Percentiles rank a stretch among this genome's conserved stretches.
Evolutionary conservation across 30 jellyfish, hydroid and myxozoan species (phyloP).

Genomic region (Aurelia coerulea): DNA sequence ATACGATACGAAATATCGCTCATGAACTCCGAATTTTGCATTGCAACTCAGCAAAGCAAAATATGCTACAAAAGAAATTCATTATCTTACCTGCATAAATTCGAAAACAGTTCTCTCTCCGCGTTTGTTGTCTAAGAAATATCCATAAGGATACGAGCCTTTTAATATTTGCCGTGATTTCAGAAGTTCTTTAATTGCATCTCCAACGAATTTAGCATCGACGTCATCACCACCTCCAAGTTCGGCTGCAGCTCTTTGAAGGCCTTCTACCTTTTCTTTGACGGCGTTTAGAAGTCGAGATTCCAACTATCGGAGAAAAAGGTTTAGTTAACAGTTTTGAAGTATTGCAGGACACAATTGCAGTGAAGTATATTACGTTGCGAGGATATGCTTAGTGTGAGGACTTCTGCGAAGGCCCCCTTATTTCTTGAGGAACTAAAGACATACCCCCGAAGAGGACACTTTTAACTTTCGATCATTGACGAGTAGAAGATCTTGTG

Average conservation of each 20-base stretch:
- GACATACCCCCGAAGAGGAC: too few species aligned
- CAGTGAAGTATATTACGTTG: too few species aligned
- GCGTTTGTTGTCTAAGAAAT: constrained; percentile 44
- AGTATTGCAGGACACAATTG: neutral
- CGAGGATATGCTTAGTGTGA: too few species aligned
- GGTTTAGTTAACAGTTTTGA: neutral
- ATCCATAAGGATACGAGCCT: constrained; percentile 83
- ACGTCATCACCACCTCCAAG: constrained; percentile 40
- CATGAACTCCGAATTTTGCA: too few species aligned
- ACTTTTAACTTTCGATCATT: too few species aligned
- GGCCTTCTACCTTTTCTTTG: constrained; percentile 60
- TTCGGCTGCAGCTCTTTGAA: constrained; percentile 50
- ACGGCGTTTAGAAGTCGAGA: constrained; percentile 55
- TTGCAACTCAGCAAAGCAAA: neutral
- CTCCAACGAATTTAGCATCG: constrained; percentile 55
- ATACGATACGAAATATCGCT: too few species aligned
- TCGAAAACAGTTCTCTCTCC: constrained; percentile 70
- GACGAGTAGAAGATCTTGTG: too few species aligned
- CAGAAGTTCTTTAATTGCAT: constrained; percentile 64
- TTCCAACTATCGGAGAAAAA: constrained; percentile 34
- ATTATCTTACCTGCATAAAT: constrained; percentile 70
- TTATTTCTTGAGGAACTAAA: too few species aligned
- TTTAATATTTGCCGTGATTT: constrained; percentile 66
- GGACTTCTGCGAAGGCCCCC: too few species aligned
- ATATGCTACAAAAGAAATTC: neutral